Evolutionary conservation across 2,113 vertebrate species (phyloP), one percentile per base, ranked within the genome.

Genomic region (Aphelocoma coerulescens): DNA sequence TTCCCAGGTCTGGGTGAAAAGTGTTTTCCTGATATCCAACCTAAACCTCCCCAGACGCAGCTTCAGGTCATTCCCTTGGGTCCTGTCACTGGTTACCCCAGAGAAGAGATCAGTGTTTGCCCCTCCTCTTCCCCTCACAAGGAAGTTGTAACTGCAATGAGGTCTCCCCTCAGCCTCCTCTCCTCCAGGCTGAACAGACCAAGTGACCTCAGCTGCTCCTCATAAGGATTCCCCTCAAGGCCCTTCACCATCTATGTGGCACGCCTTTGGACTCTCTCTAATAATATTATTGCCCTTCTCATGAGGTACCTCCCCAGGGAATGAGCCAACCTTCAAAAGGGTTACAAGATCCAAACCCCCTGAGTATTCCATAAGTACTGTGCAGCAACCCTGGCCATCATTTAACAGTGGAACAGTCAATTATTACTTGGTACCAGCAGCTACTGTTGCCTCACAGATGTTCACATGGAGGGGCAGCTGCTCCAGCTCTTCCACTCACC

Each of bases 71-170:
- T 59, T 61, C 10, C 24, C 30, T 62, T 3, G 2, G 14, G 5
- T 75, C 11, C 16, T 61, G 20, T 39, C 54, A 18, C 28, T 61
- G 33, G 22, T 24, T 30, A 61, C 9, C 30, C 13, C 3, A 61
- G 13, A 26, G 33, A n/a, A 46, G 8, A 68, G 11, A 62, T 41
- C n/a, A 39, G 8, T 46, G 12, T 2, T 48, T 75, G 20, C 20
- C 30, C 11, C 11, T 62, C 9, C 7, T 10, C 61, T 58, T 52
- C 33, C 20, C 16, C 19, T 62, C 4, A 8, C 0, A 0, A 35
- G 24, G 30, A 76, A 41, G 26, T 22, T 62, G n/a, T 11, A 69
- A 32, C 21, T 14, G n/a, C 16, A 44, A 15, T 7, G 44, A 44
- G 9, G 11, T 41, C 17, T 76, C 54, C 20, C 14, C 21, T 89